Conservation (phyloP, 2,888 invertebrate species). For the Lepidonotus clava region DNA sequence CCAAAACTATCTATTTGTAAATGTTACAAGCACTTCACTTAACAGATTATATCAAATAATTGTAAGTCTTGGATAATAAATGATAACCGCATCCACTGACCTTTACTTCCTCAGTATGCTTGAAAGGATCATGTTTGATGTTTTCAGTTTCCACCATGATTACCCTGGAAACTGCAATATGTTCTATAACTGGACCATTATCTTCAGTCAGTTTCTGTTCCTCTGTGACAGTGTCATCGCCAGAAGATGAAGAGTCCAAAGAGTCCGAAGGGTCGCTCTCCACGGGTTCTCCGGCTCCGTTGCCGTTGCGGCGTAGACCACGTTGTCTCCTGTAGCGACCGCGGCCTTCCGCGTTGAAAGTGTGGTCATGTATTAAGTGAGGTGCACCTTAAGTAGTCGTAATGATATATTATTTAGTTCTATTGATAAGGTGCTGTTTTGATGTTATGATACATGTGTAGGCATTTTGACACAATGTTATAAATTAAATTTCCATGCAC, state of each 20-base stretch:
- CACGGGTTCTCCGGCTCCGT: neutral
- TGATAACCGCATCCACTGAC: no score
- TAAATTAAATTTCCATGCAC: no score
- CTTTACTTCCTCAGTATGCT: constrained; percentile 96
- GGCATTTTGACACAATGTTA: no score
- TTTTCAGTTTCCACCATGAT: constrained; percentile 98
- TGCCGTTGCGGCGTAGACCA: neutral
- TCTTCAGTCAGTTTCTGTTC: no score
- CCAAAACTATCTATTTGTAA: no score
- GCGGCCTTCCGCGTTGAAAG: neutral
- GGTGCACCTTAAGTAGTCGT: constrained; percentile 3
- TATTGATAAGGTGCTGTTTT: no score
- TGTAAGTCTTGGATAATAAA: neutral
- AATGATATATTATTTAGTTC: neutral
- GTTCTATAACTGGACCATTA: no score
- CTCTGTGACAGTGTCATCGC: no score
- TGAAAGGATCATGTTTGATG: constrained; percentile 91
- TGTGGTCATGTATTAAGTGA: neutral
- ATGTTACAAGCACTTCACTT: no score
- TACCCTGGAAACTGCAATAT: neutral
- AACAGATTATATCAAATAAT: neutral
- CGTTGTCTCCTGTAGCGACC: constrained; percentile 29
- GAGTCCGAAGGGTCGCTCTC: neutral
- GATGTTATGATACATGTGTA: no score
- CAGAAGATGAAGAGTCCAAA: no score